These are phyloP conservation scores for Gastrophryne carolinensis DNA, from an alignment of 2,797 vertebrate species.

Conservation along the genomic window DNA sequence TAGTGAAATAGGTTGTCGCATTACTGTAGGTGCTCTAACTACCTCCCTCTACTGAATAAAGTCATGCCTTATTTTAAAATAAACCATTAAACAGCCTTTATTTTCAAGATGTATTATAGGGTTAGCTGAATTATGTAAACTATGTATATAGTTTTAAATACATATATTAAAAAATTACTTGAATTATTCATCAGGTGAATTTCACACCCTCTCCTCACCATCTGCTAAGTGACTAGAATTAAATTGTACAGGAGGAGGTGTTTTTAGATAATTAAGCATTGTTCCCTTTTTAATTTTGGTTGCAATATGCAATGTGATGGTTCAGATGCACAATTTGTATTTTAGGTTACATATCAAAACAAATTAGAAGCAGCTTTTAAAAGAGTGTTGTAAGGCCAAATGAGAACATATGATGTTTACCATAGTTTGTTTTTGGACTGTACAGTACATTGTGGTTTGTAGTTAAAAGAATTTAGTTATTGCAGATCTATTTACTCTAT, in stretches of 20 bases:
- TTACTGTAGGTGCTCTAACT: too few relatives aligned
- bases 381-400: not conserved
- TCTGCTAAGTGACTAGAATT: conserved; percentile 5
- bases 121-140: too few relatives aligned
- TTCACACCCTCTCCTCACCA: not conserved
- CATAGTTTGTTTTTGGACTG: too few relatives aligned
- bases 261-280: not conserved
- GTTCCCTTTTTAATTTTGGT: not conserved
- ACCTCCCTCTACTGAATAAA: too few relatives aligned
- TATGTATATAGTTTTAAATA: not conserved
- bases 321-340: not conserved
- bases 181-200: conserved; percentile 20
- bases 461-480: too few relatives aligned
- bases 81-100: too few relatives aligned
- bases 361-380: not conserved
- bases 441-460: too few relatives aligned
- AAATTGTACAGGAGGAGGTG: not conserved
- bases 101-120: too few relatives aligned
- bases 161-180: conserved; percentile 1
- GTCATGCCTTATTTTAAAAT: too few relatives aligned
- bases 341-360: not conserved
- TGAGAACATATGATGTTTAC: too few relatives aligned
- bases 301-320: not conserved
- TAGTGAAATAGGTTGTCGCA: too few relatives aligned
- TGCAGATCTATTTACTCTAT: too few relatives aligned